These are phyloP conservation scores for Heterotilapia buettikoferi DNA, from an alignment of 2,113 vertebrate genomes.

Conservation along the genomic window DNA sequence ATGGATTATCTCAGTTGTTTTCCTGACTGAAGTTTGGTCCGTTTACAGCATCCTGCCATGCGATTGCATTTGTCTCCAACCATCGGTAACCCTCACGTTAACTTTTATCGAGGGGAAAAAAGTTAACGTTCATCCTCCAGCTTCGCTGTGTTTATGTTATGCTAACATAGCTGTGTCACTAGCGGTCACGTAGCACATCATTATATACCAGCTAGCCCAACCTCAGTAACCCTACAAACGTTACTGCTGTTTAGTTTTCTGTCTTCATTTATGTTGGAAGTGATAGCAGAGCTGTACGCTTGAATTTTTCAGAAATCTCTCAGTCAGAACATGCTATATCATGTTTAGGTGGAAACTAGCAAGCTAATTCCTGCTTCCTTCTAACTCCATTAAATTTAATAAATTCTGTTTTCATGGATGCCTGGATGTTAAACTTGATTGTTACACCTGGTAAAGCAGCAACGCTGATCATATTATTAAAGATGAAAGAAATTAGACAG, in stretches of 20 bases:
- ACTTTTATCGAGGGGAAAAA: accelerated
- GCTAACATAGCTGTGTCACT: accelerated
- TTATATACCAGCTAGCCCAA: accelerated
- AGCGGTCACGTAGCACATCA: background rate
- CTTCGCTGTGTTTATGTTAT: background rate
- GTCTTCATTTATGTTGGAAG: too few species aligned
- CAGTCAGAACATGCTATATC: background rate
- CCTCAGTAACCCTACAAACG: too few species aligned
- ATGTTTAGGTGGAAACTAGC: accelerated
- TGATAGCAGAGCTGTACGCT: accelerated
- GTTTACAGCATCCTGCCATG: background rate
- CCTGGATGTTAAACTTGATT: background rate
- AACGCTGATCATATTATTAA: accelerated
- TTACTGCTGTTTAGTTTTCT: too few species aligned
- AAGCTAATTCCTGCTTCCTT: background rate
- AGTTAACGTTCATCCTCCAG: background rate
- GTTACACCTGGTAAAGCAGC: background rate
- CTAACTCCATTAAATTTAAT: accelerated
- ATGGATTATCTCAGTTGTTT: background rate
- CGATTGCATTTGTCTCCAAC: accelerated
- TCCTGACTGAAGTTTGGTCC: background rate
- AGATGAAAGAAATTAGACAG: accelerated
- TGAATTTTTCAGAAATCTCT: accelerated
- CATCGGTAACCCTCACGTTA: accelerated
- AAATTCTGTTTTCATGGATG: background rate